Evolutionary conservation across 2,113 vertebrate species (phyloP).

Genomic region (Passer domesticus): DNA sequence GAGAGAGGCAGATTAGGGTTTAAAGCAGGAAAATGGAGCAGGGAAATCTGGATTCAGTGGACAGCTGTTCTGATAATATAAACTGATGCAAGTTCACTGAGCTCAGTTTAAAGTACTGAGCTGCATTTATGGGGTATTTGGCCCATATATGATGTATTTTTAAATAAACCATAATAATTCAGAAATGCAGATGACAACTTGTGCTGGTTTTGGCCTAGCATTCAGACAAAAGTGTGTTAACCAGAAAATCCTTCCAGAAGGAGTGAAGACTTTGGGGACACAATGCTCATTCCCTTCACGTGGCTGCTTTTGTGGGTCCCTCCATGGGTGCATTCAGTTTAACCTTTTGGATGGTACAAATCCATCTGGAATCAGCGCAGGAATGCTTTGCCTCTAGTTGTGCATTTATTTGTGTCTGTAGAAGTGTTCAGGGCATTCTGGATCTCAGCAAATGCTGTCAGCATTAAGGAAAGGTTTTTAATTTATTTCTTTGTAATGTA

Average conservation of each 20-base stretch:
- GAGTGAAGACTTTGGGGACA: not conserved
- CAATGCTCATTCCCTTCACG: not conserved
- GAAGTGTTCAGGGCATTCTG: not conserved
- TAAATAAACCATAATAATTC: not conserved
- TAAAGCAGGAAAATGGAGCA: not conserved
- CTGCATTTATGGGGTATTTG: not conserved
- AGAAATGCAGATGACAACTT: not conserved
- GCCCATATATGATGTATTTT: not conserved
- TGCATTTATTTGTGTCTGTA: not conserved
- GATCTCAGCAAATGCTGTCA: not conserved
- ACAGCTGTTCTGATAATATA: not conserved
- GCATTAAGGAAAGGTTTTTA: not conserved
- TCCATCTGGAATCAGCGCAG: not conserved
- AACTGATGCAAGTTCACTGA: not conserved
- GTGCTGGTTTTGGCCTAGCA: not conserved
- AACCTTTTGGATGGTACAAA: not conserved
- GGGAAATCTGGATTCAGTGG: not conserved
- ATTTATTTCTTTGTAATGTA: not conserved
- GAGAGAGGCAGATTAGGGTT: not conserved
- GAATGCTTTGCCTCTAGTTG: not conserved
- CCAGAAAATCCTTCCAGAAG: not conserved
- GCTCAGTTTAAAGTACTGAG: not conserved
- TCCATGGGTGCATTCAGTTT: not conserved
- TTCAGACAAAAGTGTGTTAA: not conserved
- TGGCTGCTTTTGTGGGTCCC: not conserved